Base-by-base conservation (phyloP, 92 coral and sea anemone species). In the Porites divaricata region DNA sequence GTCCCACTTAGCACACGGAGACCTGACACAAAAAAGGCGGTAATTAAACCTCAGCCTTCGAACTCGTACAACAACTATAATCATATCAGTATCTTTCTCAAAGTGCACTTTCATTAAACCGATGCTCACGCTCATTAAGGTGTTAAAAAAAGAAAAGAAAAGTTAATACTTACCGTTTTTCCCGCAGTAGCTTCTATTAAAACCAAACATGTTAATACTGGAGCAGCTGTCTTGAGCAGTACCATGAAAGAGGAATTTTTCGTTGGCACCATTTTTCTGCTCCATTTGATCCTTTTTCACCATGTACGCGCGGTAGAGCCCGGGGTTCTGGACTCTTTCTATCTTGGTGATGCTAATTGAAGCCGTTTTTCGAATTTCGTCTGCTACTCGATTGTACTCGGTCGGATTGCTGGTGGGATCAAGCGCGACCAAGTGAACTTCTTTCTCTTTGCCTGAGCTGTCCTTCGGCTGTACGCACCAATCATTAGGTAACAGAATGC, bases 181-280 rank as follows among this genome's bases (percentile, higher is more conserved):
- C 15, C 98, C 95, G 51, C 79, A 72, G 54, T 86, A 94, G 75
- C 93, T 94, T 64, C 98, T 83, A 90, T 94, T 94, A 71, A 94
- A 88, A 15, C 98, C 98, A 25, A 21, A 26, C 0, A 59, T 63
- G 79, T 91, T 94, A 24, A 94, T 94, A 11, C 69, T 86, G 2
- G 81, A 25, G 25, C 91, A 69, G 70, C 85, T 91, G 24, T n/a
- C 65, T 28, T 69, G 28, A 1, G 86, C 80, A 7, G 98, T 94
- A 0, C 98, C 98, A 63, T 94, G 98, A 70, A 88, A 94, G 54
- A 94, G 89, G 19, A 70, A 21, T 83, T 66, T 89, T 66, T 93
- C 98, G 21, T 93, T 91, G 67, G 91, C 87, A 1, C 92, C 95
- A 67, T 75, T 91, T 26, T 76, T 80, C 51, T 91, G 85, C 63